Percentiles rank a stretch among this genome's conserved stretches.
phyloP scores from a whole-genome alignment of 1,140 invertebrate species.

The Druon quercuslanigerum region DNA sequence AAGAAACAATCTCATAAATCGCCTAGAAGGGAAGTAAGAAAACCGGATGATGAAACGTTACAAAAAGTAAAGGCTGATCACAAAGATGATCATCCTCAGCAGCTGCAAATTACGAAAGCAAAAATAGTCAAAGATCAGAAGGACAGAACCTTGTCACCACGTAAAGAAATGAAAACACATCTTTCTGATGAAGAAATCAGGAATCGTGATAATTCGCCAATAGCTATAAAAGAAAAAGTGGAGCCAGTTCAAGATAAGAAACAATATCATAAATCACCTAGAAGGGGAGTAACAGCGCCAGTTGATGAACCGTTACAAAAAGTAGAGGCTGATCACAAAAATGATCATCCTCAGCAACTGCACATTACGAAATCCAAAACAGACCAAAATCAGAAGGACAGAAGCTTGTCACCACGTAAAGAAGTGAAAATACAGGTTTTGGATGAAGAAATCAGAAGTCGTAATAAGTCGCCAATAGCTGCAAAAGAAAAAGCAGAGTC shows the following conservation, averaged over 20 bases:
- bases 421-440: too few relatives aligned
- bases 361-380: neutral
- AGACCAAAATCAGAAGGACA: neutral
- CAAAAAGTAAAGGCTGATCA: neutral
- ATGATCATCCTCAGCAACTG: neutral
- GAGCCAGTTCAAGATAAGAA: conserved; percentile 7
- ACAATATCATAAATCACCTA: neutral
- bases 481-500: neutral
- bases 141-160: too few relatives aligned
- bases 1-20: conserved; percentile 12
- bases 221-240: neutral
- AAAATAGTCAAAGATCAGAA: neutral
- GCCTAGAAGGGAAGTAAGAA: conserved; percentile 4
- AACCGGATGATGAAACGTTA: conserved; percentile 36
- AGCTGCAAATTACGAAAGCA: neutral
- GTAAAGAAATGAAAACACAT: too few relatives aligned
- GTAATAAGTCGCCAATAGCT: neutral
- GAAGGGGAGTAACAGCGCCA: conserved; percentile 25
- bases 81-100: neutral
- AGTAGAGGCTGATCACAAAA: neutral
- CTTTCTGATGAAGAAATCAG: neutral
- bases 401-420: too few relatives aligned
- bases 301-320: conserved; percentile 33
- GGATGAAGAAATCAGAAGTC: neutral
- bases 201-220: neutral